phyloP scores from a whole-genome alignment of 2,888 invertebrate genomes.

The Mesorhabditis spiculigera region DNA sequence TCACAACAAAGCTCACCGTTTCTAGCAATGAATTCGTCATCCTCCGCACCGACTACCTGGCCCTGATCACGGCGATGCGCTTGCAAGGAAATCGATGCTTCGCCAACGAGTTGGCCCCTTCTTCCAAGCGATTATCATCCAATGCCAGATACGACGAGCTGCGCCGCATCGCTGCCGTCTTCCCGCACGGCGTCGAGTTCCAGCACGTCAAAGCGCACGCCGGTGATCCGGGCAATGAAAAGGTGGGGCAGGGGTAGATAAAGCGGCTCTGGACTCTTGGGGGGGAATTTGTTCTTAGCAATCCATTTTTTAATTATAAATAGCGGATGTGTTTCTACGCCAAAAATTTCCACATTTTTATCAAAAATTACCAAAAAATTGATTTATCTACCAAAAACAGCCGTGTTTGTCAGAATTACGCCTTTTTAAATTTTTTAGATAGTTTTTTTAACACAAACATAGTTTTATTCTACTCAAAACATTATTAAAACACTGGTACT shows the following conservation, averaged over 20 bases:
- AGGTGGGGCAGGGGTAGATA: constrained; percentile 9
- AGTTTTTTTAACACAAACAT: no score
- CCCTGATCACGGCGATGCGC: constrained; percentile 17
- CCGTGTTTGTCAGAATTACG: no score
- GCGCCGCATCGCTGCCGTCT: neutral
- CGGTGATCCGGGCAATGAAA: constrained; percentile 20
- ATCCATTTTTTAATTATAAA: no score
- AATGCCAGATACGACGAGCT: neutral
- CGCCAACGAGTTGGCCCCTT: constrained; percentile 10
- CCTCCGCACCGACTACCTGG: constrained; percentile 17
- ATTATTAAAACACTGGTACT: no score
- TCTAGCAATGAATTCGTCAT: constrained; percentile 14
- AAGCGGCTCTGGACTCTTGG: no score
- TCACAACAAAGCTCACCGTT: neutral
- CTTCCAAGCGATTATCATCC: neutral
- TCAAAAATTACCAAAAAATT: no score
- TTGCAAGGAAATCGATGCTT: constrained; percentile 11
- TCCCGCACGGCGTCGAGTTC: constrained; percentile 19
- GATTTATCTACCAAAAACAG: no score
- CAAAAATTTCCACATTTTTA: no score
- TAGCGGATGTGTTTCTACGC: no score
- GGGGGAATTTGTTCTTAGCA: no score
- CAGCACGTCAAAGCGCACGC: constrained; percentile 23
- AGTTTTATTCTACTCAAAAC: no score
- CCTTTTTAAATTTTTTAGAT: no score